Conservation (phyloP, 2,113 vertebrate species). For the Spea multiplicata region DNA sequence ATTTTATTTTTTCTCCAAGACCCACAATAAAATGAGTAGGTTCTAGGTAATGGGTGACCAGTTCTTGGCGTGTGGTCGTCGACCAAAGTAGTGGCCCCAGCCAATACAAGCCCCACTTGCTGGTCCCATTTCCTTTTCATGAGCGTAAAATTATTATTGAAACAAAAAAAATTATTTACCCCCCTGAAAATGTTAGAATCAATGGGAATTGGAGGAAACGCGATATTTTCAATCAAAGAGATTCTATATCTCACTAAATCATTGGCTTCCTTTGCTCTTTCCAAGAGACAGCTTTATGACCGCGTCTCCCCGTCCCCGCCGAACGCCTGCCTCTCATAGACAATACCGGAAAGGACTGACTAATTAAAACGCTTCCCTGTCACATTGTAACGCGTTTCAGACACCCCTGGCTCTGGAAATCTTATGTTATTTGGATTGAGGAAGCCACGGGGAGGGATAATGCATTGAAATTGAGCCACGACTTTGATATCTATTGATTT, state of each 20-base stretch:
- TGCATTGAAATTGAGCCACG: neutral
- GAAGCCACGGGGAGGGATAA: neutral
- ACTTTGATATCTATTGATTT: neutral
- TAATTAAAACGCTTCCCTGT: neutral
- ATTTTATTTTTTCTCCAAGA: no score
- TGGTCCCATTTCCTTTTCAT: no score
- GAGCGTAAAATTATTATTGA: no score
- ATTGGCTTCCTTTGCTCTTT: neutral
- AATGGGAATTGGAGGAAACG: no score
- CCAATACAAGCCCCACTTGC: no score
- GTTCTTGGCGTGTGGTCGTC: no score
- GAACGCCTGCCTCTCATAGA: neutral
- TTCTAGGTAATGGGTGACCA: no score
- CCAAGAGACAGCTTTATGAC: neutral
- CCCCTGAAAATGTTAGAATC: no score
- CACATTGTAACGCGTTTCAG: neutral
- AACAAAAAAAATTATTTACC: no score
- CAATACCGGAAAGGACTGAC: neutral
- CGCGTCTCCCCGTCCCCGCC: neutral
- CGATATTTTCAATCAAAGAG: no score
- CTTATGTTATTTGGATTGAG: conserved; percentile 11
- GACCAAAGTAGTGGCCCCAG: no score
- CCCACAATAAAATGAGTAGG: no score
- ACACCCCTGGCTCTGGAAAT: neutral
- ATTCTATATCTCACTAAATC: neutral